phyloP scores from a whole-genome alignment of 2,888 invertebrate species.

The Prosopocoilus inquinatus region DNA sequence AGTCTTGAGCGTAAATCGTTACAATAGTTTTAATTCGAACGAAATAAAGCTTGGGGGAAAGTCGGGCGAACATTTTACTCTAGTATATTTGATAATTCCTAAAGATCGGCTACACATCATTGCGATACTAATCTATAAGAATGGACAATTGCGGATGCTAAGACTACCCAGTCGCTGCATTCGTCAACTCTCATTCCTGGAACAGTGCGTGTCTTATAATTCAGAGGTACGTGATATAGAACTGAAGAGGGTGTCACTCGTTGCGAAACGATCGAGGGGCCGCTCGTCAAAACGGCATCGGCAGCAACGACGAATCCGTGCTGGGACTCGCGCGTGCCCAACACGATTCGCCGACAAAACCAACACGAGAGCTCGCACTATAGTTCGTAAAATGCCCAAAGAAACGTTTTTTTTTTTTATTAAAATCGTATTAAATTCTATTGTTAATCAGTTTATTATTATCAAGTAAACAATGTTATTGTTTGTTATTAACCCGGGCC shows the following conservation, averaged over 20 bases:
- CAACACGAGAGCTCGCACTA: constrained; percentile 30
- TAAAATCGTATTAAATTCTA: constrained; percentile 51
- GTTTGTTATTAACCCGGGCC: constrained; percentile 43
- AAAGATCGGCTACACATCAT: constrained; percentile 46
- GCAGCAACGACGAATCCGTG: constrained; percentile 26
- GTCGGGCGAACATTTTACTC: constrained; percentile 41
- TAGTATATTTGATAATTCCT: constrained; percentile 40
- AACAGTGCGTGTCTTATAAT: constrained; percentile 34
- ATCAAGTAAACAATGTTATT: constrained; percentile 48
- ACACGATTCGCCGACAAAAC: constrained; percentile 26
- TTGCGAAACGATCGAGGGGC: constrained; percentile 2
- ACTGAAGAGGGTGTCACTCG: constrained; percentile 12
- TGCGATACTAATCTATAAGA: constrained; percentile 43
- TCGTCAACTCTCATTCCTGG: constrained; percentile 40
- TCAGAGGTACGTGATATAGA: constrained; percentile 29
- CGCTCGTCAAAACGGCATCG: constrained; percentile 27
- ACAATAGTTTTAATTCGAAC: constrained; percentile 24
- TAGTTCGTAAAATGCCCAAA: constrained; percentile 48
- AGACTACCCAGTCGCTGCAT: constrained; percentile 42
- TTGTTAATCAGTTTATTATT: constrained; percentile 46
- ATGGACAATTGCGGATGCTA: constrained; percentile 45
- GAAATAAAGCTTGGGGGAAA: constrained; percentile 16
- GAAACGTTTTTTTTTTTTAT: constrained; percentile 44
- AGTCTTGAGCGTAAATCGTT: constrained; percentile 31
- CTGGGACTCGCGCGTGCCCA: constrained; percentile 11